Evolutionary conservation across 2,888 invertebrate genomes (phyloP), one percentile per base, ranked within the genome.

Genomic region (Lasioglossum morio): DNA sequence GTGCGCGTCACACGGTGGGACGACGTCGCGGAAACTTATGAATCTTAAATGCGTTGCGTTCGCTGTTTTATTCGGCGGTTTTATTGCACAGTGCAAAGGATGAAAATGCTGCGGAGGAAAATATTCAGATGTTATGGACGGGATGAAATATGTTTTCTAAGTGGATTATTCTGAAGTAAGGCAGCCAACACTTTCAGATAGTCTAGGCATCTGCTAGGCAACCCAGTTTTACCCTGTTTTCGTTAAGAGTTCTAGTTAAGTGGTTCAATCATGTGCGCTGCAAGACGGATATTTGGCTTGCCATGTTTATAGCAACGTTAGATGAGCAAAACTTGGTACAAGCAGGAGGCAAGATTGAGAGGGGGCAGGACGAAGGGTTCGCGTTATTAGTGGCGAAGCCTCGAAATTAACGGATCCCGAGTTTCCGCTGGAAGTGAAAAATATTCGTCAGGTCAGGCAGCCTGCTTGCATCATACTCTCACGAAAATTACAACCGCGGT

Each of bases 191-290:
- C 66, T 34, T 77, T n/a, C 19, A 77, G 77, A 77, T 34, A n/a
- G 66, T 34, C 34, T 34, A 16, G 66, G 37, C 12, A 4, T 37
- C 69, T 70, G 70, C 23, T 23, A 34, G 69, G n/a, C 70, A 37
- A 70, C 40, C 70, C 14, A 40, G 70, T 70, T 70, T 70, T 40
- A 12, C n/a, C 40, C 30, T 27, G n/a, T 27, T 63, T 63, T 57
- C 46, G 72, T 43, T 40, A 40, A 70, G 70, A 40, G 70, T 34
- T n/a, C 53, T 14, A 43, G 14, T 60, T 60, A n/a, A 27, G 40
- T 48, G 63, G 63, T 81, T 77, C 48, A 81, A 77, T 77, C 30
- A 40, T 48, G 63, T 34, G n/a, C 77, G 37, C 37, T 30, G 63
- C n/a, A 27, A 81, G 77, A 46, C 60, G 72, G 46, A 72, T 70